Conservation (phyloP, 2,888 invertebrate species). For the Phalangium opilio region DNA sequence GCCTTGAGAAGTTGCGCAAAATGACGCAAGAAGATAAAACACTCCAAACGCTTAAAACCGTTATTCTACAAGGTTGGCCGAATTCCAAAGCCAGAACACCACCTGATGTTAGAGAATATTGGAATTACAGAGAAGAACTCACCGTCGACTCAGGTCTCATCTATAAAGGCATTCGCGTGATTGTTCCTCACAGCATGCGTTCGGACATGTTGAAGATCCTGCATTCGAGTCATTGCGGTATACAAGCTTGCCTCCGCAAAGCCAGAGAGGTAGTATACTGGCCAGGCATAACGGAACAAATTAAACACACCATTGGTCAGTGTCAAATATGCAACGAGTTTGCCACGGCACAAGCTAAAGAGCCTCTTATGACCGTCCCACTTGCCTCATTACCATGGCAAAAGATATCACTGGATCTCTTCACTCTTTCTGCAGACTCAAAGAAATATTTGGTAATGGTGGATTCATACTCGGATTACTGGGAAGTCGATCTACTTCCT, state of each 20-base stretch:
- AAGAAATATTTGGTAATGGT: neutral
- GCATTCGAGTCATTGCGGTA: neutral
- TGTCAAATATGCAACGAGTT: neutral
- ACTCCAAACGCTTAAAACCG: too few relatives aligned
- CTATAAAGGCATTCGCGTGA: neutral
- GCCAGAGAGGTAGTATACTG: neutral
- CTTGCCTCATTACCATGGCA: constrained; percentile 1
- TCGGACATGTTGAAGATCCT: neutral
- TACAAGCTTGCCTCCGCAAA: neutral
- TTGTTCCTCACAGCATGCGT: neutral
- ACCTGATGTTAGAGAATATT: neutral
- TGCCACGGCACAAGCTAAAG: neutral
- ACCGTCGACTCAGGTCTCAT: neutral
- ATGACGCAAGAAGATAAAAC: too few relatives aligned
- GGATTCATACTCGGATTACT: neutral
- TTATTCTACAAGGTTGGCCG: neutral
- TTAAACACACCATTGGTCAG: neutral
- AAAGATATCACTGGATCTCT: neutral
- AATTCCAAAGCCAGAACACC: neutral
- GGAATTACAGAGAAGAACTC: neutral
- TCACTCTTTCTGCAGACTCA: too few relatives aligned
- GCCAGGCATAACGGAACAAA: neutral
- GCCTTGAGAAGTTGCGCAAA: too few relatives aligned
- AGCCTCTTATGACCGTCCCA: neutral
- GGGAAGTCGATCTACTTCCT: neutral